phyloP scores from a whole-genome alignment of 1,140 invertebrate genomes.

The Habropoda laboriosa region DNA sequence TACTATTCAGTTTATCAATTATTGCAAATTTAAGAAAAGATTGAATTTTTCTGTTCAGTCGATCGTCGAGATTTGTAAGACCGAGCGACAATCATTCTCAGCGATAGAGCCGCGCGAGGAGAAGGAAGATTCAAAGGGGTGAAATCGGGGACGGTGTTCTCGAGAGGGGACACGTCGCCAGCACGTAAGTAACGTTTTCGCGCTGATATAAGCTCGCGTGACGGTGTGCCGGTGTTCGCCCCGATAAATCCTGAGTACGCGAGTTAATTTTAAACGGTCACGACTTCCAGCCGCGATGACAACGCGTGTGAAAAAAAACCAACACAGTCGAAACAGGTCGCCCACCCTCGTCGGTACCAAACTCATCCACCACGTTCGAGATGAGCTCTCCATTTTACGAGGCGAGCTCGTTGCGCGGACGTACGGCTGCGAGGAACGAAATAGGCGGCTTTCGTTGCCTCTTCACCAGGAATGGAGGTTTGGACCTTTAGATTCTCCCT shows the following conservation, averaged over 20 bases:
- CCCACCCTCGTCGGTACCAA: neutral
- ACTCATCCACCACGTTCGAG: constrained; percentile 15
- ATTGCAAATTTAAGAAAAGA: no score
- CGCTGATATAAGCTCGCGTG: constrained; percentile 50
- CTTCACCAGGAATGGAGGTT: constrained; percentile 40
- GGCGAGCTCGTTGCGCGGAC: constrained; percentile 18
- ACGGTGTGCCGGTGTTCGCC: constrained; percentile 8
- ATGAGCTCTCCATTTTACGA: constrained; percentile 69
- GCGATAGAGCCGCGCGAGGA: no score
- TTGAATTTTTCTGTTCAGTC: no score
- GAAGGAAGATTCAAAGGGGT: no score
- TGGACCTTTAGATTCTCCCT: neutral
- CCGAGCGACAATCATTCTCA: no score
- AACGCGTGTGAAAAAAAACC: constrained; percentile 34
- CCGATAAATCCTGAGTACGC: constrained; percentile 54
- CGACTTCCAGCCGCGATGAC: constrained; percentile 57
- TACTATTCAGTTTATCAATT: no score
- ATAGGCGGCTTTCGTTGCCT: constrained; percentile 59
- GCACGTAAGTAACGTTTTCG: constrained; percentile 40
- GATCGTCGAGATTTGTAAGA: no score
- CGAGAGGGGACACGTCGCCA: no score
- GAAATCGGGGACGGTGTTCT: no score
- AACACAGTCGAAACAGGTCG: no score
- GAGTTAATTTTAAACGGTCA: constrained; percentile 64
- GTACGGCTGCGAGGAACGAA: constrained; percentile 40